Base-by-base conservation (phyloP, 2,797 vertebrate species). In the Rhinoraja longicauda region DNA sequence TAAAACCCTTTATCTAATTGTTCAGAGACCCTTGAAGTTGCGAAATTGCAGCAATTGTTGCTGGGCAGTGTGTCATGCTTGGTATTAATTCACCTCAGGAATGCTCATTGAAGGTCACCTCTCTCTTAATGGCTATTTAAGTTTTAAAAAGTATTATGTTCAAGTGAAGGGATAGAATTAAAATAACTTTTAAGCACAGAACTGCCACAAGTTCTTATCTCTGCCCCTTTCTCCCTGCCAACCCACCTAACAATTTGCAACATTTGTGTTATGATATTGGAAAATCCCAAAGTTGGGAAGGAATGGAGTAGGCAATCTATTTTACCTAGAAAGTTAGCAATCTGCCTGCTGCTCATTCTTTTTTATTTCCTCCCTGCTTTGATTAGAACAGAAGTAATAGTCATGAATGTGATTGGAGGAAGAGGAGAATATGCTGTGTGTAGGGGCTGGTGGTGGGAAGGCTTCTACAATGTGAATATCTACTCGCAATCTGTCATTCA, bases 31-130 rank as follows among this genome's bases (percentile, higher is more conserved):
- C 67, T 92, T n/a, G n/a, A 36, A 12, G 67, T 39, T 17, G 70
- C 75, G 90, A 75, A 84, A 88, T 17, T 88, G n/a, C 82, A 72
- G 39, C 70, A 92, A 53, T 75, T 92, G 36, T 92, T 92, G 75
- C n/a, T 21, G 82, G 82, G 57, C 82, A 86, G 82, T 62, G 8
- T 88, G 67, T 64, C 29, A 32, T 88, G 84, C n/a, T 36, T 88
- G n/a, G 62, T 67, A 67, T 67, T 29, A 88, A 64, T 88, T 39
- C 90, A 92, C 67, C 90, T 92, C 90, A 92, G 90, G 90, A 70
- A 92, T 73, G 39, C 90, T 92, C 70, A 75, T 73, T 92, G 90
- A 92, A 92, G 70, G 90, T 75, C 90, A 92, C 36, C 24, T 75
- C 67, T 92, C 17, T 36, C 84, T 67, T 67, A 64, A 77, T n/a